Evolutionary conservation across 2,113 vertebrate genomes (phyloP), one percentile per base, ranked within the genome.

Genomic region (Alces alces): DNA sequence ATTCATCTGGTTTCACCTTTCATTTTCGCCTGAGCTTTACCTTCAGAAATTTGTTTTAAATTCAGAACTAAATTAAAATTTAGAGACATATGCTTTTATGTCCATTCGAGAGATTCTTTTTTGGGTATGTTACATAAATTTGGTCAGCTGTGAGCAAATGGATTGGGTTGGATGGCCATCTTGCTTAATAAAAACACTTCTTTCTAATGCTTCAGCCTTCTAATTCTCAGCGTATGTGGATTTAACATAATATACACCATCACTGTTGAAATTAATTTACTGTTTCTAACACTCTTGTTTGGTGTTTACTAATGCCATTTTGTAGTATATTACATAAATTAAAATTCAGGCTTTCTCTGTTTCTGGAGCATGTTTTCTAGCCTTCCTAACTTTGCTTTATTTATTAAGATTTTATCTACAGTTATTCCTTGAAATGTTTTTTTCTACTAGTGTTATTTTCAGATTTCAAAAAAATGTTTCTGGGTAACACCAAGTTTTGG

Each of bases 331-430:
- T 76, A 96, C 86, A 80, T 60, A 80, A 85, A 86, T 96, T 98
- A 96, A 96, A 97, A 95, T 78, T 50, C 27, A 86, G 86, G 16
- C 96, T 97, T 94, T 97, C 91, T 86, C 86, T 98, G 76, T 97
- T 97, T 95, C 73, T 98, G 47, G 52, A 96, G 98, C 98, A 98
- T 98, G 98, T 97, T 95, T 97, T 95, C 80, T 85, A 91, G 92
- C 83, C 79, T 97, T 93, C 27, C 80, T 98, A 93, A 96, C 91
- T 85, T 80, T 92, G 84, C 89, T 89, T 95, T 96, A 83, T 91
- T 98, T 95, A 96, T 94, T 96, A 89, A 89, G 61, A 94, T 93
- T 97, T 96, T 97, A 36, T 95, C 85, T 97, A 87, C 94, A 93
- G 89, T 93, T 97, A 89, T 97, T 98, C 47, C 78, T 96, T 97